A percentile compares a stretch with the other conserved stretches of the same genome.
These are phyloP conservation scores for Geophilus truncorum DNA, from an alignment of 2,888 invertebrate genomes.

Conservation along the genomic window DNA sequence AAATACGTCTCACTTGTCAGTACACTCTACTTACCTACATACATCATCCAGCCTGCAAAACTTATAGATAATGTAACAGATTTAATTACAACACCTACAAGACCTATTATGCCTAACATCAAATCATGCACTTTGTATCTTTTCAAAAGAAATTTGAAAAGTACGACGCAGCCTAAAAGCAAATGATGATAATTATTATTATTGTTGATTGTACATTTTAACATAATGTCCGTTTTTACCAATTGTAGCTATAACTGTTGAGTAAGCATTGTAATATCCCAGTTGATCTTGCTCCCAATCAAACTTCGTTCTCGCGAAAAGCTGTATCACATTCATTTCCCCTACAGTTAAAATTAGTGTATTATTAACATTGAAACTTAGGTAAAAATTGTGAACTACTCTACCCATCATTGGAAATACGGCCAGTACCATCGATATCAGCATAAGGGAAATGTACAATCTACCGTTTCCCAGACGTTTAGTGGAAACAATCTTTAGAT, in stretches of 20 bases:
- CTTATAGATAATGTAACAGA: neutral
- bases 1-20: too few species aligned
- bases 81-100: neutral
- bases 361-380: neutral
- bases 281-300: neutral
- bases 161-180: neutral
- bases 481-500: neutral
- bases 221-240: neutral
- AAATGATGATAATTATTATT: neutral
- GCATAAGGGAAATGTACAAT: neutral
- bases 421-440: neutral
- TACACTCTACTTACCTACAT: neutral
- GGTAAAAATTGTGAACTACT: neutral
- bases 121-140: neutral
- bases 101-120: neutral
- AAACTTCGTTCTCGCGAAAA: neutral
- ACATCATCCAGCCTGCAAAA: neutral
- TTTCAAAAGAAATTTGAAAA: neutral
- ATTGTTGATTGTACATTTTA: too few species aligned
- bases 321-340: neutral
- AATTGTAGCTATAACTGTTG: neutral
- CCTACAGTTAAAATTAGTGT: neutral
- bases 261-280: neutral
- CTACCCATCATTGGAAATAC: slow-evolving; percentile 25
- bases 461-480: neutral